phyloP scores from a whole-genome alignment of 2,888 invertebrate genomes.

The Dorcus hopei region DNA sequence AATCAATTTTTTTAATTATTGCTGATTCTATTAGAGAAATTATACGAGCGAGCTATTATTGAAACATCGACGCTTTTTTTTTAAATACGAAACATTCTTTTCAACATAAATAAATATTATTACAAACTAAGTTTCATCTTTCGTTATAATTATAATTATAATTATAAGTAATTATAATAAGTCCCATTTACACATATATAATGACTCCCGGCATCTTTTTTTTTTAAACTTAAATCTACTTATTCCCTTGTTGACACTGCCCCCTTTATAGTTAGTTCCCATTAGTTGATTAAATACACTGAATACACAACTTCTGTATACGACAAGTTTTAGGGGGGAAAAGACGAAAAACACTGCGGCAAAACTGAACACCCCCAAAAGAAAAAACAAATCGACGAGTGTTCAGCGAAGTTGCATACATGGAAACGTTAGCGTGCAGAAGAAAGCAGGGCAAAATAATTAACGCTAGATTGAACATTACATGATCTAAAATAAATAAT shows the following conservation, averaged over 20 bases:
- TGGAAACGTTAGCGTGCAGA: background rate
- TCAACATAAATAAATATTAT: background rate
- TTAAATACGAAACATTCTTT: background rate
- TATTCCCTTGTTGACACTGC: constrained; percentile 1
- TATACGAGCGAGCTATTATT: no score
- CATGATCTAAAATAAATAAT: no score
- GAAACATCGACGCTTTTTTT: background rate
- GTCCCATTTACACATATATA: constrained; percentile 6
- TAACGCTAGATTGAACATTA: background rate
- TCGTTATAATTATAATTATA: background rate
- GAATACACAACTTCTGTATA: background rate
- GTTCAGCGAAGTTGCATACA: no score
- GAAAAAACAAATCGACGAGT: no score
- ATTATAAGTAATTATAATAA: constrained; percentile 7
- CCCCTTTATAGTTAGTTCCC: background rate
- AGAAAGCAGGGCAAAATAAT: background rate
- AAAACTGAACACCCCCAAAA: no score
- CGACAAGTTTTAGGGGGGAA: background rate
- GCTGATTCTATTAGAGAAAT: no score
- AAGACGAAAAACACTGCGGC: no score
- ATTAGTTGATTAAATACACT: background rate
- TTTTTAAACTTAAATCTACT: constrained; percentile 10
- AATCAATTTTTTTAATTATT: no score
- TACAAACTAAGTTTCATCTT: background rate
- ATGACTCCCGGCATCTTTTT: constrained; percentile 8